These are phyloP conservation scores for Malurus leucopterus DNA, from an alignment of 2,797 vertebrate species.

Conservation along the genomic window DNA sequence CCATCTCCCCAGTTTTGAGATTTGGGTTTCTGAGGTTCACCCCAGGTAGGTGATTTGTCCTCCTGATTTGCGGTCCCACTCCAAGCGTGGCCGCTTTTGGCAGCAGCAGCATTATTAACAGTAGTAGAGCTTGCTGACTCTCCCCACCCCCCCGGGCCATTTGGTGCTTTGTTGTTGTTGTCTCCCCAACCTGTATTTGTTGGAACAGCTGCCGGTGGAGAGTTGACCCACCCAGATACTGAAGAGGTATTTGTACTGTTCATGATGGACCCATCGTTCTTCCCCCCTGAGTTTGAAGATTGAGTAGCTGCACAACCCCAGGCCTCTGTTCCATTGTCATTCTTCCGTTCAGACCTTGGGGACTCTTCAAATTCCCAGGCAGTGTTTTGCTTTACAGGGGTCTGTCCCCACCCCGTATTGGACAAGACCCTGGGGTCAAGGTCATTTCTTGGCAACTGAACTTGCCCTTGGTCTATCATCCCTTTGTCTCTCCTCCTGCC, in stretches of 20 bases:
- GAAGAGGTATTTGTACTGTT: constrained; percentile 85
- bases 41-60: constrained; percentile 89
- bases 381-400: constrained; percentile 86
- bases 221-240: constrained; percentile 86
- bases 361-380: constrained; percentile 87
- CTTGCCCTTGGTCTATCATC: constrained; percentile 73
- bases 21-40: constrained; percentile 86
- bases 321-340: constrained; percentile 85
- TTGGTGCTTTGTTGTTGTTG: constrained; percentile 81
- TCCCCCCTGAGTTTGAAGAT: constrained; percentile 87
- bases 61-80: constrained; percentile 80
- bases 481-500: constrained; percentile 74
- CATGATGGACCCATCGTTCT: constrained; percentile 81
- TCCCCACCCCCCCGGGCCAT: constrained; percentile 88
- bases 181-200: constrained; percentile 88
- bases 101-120: constrained; percentile 79
- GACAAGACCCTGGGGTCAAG: constrained; percentile 86
- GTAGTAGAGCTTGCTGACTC: constrained; percentile 83
- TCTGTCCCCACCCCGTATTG: constrained; percentile 88
- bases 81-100: constrained; percentile 89
- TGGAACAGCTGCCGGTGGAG: constrained; percentile 80
- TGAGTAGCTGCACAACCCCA: constrained; percentile 82
- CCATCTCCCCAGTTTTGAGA: constrained; percentile 87
- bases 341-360: constrained; percentile 79
- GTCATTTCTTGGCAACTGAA: constrained; percentile 81